phyloP scores from a whole-genome alignment of 2,888 invertebrate species.

The Frankliniella fusca region DNA sequence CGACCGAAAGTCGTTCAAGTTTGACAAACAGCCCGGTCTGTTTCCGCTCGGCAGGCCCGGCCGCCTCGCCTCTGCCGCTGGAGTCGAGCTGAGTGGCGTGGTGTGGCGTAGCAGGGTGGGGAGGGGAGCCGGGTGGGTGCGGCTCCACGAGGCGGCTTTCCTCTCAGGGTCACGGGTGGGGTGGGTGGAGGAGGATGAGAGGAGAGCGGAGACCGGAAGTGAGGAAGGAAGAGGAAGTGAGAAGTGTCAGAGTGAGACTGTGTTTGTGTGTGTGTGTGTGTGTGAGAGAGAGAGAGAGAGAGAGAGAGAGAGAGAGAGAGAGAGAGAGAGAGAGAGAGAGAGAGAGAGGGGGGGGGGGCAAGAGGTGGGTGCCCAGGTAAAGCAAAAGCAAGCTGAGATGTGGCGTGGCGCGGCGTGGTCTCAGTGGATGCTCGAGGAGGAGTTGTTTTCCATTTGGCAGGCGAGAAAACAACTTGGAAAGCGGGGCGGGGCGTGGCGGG shows the following conservation, averaged over 20 bases:
- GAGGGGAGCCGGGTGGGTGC: neutral
- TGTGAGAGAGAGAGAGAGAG: neutral
- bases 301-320: conserved; percentile 28
- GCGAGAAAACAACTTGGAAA: conserved; percentile 37
- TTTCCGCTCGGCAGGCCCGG: neutral
- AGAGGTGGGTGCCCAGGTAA: neutral
- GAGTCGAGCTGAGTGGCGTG: conserved; percentile 39
- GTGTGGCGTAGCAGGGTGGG: neutral
- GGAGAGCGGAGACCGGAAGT: conserved; percentile 44
- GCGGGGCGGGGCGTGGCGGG: conserved; percentile 34
- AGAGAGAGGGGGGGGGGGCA: neutral
- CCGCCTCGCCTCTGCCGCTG: neutral
- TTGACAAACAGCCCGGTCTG: conserved; percentile 33
- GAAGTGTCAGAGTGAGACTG: conserved; percentile 30
- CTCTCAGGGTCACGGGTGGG: neutral
- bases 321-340: conserved; percentile 32
- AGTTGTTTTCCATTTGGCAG: conserved; percentile 41
- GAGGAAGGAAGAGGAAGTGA: neutral
- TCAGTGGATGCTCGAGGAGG: conserved; percentile 39
- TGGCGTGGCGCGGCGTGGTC: no score
- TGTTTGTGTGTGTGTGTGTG: conserved; percentile 37
- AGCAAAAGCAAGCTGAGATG: no score
- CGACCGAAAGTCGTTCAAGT: conserved; percentile 42
- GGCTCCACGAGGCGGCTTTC: no score
- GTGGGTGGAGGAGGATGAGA: neutral